Evolutionary conservation across 2,113 vertebrate genomes (phyloP).

Genomic region (Osmerus eperlanus): DNA sequence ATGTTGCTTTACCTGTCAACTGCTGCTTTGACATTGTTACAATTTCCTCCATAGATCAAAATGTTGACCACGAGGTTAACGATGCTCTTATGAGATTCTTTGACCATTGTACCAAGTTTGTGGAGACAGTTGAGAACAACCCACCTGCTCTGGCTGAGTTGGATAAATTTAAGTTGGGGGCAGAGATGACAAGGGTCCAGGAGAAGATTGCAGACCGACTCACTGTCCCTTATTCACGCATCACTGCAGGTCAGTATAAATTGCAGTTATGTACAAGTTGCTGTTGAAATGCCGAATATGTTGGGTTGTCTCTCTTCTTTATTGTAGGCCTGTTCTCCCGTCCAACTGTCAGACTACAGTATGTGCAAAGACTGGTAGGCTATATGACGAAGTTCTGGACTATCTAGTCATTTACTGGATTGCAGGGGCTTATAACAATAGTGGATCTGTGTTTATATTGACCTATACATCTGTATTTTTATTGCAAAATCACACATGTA

Average conservation of each 20-base stretch:
- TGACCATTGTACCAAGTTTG: conserved; percentile 80
- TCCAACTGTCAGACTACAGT: too few species aligned
- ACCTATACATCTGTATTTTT: not conserved
- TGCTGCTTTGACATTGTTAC: not conserved
- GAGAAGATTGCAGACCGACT: conserved; percentile 81
- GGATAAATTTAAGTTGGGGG: conserved; percentile 81
- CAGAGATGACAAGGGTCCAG: conserved; percentile 84
- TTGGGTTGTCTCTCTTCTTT: not conserved
- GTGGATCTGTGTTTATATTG: not conserved
- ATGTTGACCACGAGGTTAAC: conserved; percentile 72
- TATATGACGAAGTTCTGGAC: too few species aligned
- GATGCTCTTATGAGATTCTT: conserved; percentile 92
- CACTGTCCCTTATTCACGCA: conserved; percentile 61
- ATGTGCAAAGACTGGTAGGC: too few species aligned
- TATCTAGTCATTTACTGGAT: not conserved
- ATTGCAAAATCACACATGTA: not conserved
- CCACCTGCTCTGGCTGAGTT: conserved; percentile 62
- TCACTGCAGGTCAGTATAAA: conserved; percentile 75
- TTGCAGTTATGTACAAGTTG: not conserved
- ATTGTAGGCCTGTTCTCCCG: too few species aligned
- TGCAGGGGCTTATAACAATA: not conserved
- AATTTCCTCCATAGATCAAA: conserved; percentile 63
- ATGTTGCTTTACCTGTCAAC: not conserved
- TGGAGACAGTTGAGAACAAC: conserved; percentile 78
- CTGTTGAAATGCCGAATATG: not conserved